A percentile compares a stretch with the other conserved stretches of the same genome.
Conservation (phyloP, 2,797 vertebrate species). For the Todus mexicanus region DNA sequence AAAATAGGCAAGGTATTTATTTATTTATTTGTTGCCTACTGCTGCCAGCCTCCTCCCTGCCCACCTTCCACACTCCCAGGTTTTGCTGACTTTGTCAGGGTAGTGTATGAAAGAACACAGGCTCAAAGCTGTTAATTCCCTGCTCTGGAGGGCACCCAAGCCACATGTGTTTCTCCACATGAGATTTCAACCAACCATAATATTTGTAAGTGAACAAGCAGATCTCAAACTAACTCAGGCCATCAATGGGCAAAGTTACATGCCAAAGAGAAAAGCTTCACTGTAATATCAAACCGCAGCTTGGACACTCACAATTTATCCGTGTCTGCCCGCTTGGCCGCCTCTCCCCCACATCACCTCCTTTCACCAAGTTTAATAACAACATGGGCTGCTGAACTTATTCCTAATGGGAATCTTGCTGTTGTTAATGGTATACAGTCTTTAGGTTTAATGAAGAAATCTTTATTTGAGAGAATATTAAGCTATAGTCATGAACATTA, state of each 20-base stretch:
- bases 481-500: constrained; percentile 50
- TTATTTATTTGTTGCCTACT: neutral
- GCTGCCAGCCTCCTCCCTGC: neutral
- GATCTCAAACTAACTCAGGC: neutral
- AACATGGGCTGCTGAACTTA: neutral
- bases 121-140: neutral
- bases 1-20: neutral
- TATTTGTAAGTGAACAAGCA: neutral
- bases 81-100: neutral
- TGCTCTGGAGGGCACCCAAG: neutral
- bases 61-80: neutral
- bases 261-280: neutral
- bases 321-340: fast-evolving
- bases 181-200: neutral
- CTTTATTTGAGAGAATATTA: constrained; percentile 59
- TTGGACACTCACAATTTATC: neutral
- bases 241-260: neutral
- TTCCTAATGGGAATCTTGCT: neutral
- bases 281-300: neutral
- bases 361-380: neutral
- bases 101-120: neutral
- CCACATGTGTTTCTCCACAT: neutral
- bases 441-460: constrained; percentile 49
- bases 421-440: neutral
- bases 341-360: neutral